A percentile compares a stretch with the other conserved stretches of the same genome.
Conservation (phyloP, 2,113 vertebrate species). For the Rhizomys pruinosus region DNA sequence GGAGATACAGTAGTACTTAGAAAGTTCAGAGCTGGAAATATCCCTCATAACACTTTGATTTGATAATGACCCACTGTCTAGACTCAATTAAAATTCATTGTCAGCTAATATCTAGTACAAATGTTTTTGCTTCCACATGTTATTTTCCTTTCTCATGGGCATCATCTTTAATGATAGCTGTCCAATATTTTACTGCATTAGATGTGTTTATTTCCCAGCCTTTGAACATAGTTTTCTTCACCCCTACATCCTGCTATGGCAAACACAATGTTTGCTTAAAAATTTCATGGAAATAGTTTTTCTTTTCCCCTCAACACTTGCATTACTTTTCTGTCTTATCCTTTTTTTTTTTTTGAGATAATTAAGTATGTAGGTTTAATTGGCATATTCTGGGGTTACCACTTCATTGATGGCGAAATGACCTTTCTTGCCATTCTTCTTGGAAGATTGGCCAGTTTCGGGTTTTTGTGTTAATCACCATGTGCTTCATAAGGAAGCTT, state of each 20-base stretch:
- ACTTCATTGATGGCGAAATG: no score
- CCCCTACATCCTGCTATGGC: neutral
- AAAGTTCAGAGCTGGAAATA: neutral
- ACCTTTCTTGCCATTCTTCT: no score
- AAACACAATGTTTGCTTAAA: neutral
- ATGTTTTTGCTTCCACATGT: neutral
- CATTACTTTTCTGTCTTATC: neutral
- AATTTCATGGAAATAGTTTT: neutral
- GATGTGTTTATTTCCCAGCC: neutral
- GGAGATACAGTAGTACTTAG: neutral
- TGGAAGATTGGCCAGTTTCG: no score
- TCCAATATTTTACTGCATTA: neutral
- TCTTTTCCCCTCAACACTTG: neutral
- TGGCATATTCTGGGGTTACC: no score
- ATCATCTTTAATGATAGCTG: neutral
- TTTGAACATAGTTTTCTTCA: neutral
- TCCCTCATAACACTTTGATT: neutral
- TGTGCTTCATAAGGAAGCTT: no score
- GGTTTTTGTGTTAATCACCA: no score
- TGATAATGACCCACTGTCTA: conserved; percentile 8
- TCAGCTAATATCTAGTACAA: neutral
- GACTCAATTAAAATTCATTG: neutral
- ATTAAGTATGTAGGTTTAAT: neutral
- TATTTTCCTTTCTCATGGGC: neutral
- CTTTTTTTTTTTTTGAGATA: neutral